Conservation (phyloP, 2,113 vertebrate genomes). For the Theristicus caerulescens region DNA sequence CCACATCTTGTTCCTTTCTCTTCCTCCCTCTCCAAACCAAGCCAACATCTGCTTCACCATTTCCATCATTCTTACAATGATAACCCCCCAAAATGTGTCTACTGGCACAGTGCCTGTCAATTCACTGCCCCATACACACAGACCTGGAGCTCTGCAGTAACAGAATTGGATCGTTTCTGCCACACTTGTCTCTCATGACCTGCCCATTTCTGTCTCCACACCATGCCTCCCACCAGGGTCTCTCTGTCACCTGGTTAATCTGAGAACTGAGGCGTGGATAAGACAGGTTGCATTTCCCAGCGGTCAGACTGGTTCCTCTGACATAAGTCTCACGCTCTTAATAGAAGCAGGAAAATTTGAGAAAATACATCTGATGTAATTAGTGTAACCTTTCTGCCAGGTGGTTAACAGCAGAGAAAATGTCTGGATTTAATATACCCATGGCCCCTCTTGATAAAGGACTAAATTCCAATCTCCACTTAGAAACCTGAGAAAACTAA, state of each 20-base stretch:
- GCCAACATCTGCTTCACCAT: not conserved
- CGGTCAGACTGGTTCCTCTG: not conserved
- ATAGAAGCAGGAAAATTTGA: conserved; percentile 44
- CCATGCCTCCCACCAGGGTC: not conserved
- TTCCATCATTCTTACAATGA: not conserved
- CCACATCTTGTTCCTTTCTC: not conserved
- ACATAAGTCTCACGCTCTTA: not conserved
- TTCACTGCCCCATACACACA: not conserved
- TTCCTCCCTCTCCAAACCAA: not conserved
- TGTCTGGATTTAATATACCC: conserved; percentile 44
- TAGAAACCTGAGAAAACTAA: conserved; percentile 60
- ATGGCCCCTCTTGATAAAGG: conserved; percentile 40
- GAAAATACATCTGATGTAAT: conserved; percentile 43
- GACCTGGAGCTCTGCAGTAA: not conserved
- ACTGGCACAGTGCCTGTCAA: not conserved
- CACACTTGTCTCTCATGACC: rapidly evolving
- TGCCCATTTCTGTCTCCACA: not conserved
- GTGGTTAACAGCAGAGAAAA: conserved; percentile 51
- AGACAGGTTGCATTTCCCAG: not conserved
- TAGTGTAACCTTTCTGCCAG: conserved; percentile 50
- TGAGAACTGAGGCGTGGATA: not conserved
- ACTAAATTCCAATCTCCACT: conserved; percentile 53
- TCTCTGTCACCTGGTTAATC: not conserved
- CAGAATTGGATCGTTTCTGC: not conserved
- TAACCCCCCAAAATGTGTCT: not conserved